phyloP scores from a whole-genome alignment of 2,888 invertebrate species.

The Leptogaster cylindrica region DNA sequence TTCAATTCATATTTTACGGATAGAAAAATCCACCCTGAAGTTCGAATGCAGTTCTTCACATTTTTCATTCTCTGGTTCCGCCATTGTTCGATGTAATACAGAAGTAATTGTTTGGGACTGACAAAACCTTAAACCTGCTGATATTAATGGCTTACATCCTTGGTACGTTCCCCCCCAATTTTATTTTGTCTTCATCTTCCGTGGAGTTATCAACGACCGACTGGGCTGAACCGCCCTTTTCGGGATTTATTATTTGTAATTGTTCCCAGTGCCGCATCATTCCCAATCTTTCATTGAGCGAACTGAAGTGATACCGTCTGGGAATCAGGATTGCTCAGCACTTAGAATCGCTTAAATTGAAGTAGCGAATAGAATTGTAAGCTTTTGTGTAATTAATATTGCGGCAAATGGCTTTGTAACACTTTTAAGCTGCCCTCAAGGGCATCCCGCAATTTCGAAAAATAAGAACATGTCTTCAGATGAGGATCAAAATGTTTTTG shows the following conservation, averaged over 20 bases:
- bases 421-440: background rate
- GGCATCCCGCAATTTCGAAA: too few relatives aligned
- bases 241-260: conserved; percentile 38
- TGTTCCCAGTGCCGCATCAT: conserved; percentile 1
- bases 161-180: conserved; percentile 20
- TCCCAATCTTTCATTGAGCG: background rate
- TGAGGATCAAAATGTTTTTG: too few relatives aligned
- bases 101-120: conserved; percentile 40
- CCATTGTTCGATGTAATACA: conserved; percentile 36
- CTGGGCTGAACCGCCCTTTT: conserved; percentile 29
- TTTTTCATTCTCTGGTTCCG: conserved; percentile 38
- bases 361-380: conserved; percentile 1
- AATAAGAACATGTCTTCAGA: too few relatives aligned
- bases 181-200: conserved; percentile 21
- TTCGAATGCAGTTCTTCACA: conserved; percentile 38
- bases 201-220: conserved; percentile 32
- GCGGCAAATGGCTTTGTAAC: background rate
- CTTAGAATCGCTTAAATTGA: conserved; percentile 7
- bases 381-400: conserved; percentile 2
- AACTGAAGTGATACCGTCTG: background rate
- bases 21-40: conserved; percentile 17
- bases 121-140: conserved; percentile 38
- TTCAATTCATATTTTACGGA: conserved; percentile 23
- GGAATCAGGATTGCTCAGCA: background rate
- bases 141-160: conserved; percentile 28